These are phyloP conservation scores for Neoseiulus cucumeris DNA, from an alignment of 1,140 invertebrate species.

Conservation along the genomic window DNA sequence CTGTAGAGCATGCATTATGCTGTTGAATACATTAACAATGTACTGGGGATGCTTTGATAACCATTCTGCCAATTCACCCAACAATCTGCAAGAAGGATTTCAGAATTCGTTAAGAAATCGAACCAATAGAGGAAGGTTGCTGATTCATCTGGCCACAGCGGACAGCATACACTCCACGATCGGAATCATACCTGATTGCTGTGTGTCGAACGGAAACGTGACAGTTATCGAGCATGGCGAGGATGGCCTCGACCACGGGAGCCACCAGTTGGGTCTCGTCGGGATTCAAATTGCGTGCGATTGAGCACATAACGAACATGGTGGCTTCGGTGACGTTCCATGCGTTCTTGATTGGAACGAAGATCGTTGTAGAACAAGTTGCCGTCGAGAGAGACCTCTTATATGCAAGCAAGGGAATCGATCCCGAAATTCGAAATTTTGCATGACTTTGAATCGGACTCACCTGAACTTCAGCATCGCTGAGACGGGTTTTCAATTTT, in stretches of 20 bases:
- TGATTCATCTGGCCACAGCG: too few species aligned
- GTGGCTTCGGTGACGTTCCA: conserved; percentile 9
- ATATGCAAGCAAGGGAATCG: not conserved
- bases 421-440: not conserved
- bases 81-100: not conserved
- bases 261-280: not conserved
- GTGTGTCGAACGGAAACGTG: not conserved
- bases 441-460: not conserved
- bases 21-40: not conserved
- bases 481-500: not conserved
- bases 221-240: not conserved
- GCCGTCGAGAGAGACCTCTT: not conserved
- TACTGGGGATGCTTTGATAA: not conserved
- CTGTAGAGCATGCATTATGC: not conserved
- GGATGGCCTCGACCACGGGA: not conserved
- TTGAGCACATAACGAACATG: not conserved
- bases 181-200: not conserved
- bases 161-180: too few species aligned
- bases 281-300: not conserved
- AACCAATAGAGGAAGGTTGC: too few species aligned
- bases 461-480: not conserved
- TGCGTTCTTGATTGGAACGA: not conserved
- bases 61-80: not conserved
- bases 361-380: not conserved
- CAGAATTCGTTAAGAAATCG: too few species aligned